Base-by-base conservation (phyloP, 2,888 invertebrate genomes). In the Mythimna albipuncta region DNA sequence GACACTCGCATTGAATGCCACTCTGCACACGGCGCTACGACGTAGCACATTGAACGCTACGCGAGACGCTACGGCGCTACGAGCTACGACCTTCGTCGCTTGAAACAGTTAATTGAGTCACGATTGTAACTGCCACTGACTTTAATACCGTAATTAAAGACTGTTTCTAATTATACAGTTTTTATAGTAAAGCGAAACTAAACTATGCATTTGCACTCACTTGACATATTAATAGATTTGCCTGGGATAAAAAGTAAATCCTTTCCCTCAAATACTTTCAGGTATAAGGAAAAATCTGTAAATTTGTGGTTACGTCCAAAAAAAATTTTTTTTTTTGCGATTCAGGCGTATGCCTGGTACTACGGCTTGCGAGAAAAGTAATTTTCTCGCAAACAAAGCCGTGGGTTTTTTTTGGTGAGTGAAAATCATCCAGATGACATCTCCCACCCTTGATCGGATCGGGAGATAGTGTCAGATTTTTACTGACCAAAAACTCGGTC, bases 31-130 rank as follows among this genome's bases (percentile, higher is more conserved):
- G 64, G 47, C 66, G 80, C 79, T 81, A 55, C 26, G 50, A 21
- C 81, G 84, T 81, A 81, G 82, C 57, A 75, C 61, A 69, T 63
- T 69, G 61, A 72, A 62, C 74, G 79, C 82, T 83, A 83, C 82
- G 65, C 13, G 76, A 66, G 69, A 62, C 76, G 71, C 84, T 83
- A 77, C 81, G 77, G 55, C 19, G 72, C 81, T 82, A 83, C 82
- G 78, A 68, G 63, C 75, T 84, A 81, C 73, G 50, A 52, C 19
- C 50, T 52, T n/a, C n/a, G 75, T 59, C 61, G 64, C 57, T 71
- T 72, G 70, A 77, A 77, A 77, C 67, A 75, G 58, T 75, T 79
- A 69, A 82, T 71, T 69, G 62, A 80, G 80, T 71, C 72, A 70
- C 72, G 69, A 66, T 82, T 84, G 74, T 77, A 71, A 81, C 35